Percentiles rank a stretch among this genome's conserved stretches.
phyloP scores from a whole-genome alignment of 2,888 invertebrate genomes.

The Microplitis deprimator region DNA sequence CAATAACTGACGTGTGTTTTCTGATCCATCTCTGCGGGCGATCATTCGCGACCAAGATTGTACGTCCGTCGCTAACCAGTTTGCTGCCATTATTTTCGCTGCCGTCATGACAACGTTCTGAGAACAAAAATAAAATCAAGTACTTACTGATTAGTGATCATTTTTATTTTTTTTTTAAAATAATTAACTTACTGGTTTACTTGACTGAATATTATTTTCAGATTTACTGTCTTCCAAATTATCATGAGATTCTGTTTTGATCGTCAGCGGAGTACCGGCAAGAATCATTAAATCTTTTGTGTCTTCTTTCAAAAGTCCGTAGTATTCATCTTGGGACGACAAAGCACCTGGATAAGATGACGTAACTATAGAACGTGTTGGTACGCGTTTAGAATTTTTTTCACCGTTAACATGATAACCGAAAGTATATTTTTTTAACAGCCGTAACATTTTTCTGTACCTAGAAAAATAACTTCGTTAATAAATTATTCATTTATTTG shows the following conservation, averaged over 20 bases:
- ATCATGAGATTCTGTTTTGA: background rate
- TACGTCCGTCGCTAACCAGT: slow-evolving; percentile 82
- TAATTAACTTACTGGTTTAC: background rate
- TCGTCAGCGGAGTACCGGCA: slow-evolving; percentile 83
- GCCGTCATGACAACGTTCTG: slow-evolving; percentile 76
- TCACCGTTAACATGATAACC: slow-evolving; percentile 78
- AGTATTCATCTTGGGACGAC: slow-evolving; percentile 88
- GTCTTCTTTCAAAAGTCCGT: slow-evolving; percentile 74
- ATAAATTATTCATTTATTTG: slow-evolving; percentile 12
- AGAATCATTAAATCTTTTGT: slow-evolving; percentile 75
- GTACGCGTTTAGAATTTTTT: slow-evolving; percentile 73
- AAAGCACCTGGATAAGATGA: slow-evolving; percentile 88
- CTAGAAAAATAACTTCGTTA: slow-evolving; percentile 65
- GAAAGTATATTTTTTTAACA: slow-evolving; percentile 88
- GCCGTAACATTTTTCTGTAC: slow-evolving; percentile 86
- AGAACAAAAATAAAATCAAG: background rate
- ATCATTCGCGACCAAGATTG: slow-evolving; percentile 83
- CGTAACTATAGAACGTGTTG: slow-evolving; percentile 81
- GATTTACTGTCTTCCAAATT: background rate
- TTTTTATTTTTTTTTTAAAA: too few species aligned
- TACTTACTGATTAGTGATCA: background rate
- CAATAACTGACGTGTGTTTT: slow-evolving; percentile 73
- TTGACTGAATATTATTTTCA: background rate
- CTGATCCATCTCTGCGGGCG: slow-evolving; percentile 80
- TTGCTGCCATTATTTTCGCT: slow-evolving; percentile 86